These are phyloP conservation scores for Drosophila borealis DNA, from an alignment of 2,888 invertebrate genomes.

Conservation along the genomic window DNA sequence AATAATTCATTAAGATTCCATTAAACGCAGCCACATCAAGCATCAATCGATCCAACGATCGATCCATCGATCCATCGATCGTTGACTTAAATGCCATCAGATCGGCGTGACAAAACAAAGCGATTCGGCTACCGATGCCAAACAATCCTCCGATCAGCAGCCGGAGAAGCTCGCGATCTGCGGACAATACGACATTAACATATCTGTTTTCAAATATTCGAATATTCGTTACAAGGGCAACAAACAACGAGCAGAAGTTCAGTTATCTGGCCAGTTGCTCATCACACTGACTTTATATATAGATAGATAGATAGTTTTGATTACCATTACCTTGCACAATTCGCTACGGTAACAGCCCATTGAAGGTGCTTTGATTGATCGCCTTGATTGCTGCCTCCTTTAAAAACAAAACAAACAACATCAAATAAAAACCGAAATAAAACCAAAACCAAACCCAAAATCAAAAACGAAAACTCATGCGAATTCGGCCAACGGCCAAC, in stretches of 20 bases:
- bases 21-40: constrained; percentile 54
- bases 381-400: constrained; percentile 43
- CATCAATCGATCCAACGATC: constrained; percentile 38
- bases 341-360: constrained; percentile 63
- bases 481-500: constrained; percentile 5
- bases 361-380: constrained; percentile 67
- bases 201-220: constrained; percentile 56
- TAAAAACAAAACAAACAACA: constrained; percentile 7
- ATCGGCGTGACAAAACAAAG: constrained; percentile 28
- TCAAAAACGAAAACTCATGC: constrained; percentile 26
- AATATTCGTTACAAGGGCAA: constrained; percentile 76
- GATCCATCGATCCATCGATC: constrained; percentile 8
- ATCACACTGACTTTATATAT: constrained; percentile 31
- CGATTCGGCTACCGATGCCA: constrained; percentile 64
- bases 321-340: constrained; percentile 65
- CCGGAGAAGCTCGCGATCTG: constrained; percentile 9
- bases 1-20: constrained; percentile 77
- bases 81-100: constrained; percentile 71
- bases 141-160: constrained; percentile 28
- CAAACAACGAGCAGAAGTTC: constrained; percentile 52
- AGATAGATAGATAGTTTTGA: constrained; percentile 56
- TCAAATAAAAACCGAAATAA: constrained; percentile 10
- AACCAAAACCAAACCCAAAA: constrained; percentile 9
- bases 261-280: constrained; percentile 48
- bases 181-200: constrained; percentile 70